Evolutionary conservation across 2,888 invertebrate genomes (phyloP).

Genomic region (Cheilosia scutellata): DNA sequence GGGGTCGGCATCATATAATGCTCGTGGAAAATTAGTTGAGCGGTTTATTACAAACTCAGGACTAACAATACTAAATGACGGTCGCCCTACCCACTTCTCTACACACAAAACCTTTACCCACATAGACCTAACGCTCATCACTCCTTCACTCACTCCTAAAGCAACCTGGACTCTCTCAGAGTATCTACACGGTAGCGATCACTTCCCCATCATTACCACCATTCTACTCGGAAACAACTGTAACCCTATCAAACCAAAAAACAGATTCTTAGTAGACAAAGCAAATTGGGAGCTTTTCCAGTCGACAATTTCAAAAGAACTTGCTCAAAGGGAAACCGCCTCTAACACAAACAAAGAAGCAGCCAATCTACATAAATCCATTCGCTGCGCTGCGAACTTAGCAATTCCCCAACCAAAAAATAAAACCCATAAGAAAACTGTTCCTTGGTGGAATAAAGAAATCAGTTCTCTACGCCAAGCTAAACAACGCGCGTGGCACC

Average conservation of each 20-base stretch:
- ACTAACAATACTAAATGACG: slow-evolving; percentile 3
- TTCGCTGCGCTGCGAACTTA: slow-evolving; percentile 13
- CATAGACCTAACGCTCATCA: too few relatives aligned
- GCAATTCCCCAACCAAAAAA: slow-evolving; percentile 19
- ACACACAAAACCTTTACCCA: too few relatives aligned
- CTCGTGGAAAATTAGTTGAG: slow-evolving; percentile 43
- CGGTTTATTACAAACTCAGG: slow-evolving; percentile 37
- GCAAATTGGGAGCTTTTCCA: slow-evolving; percentile 32
- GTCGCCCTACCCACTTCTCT: too few relatives aligned
- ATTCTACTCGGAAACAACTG: slow-evolving; percentile 16
- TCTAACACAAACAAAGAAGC: slow-evolving; percentile 17
- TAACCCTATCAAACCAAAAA: background rate
- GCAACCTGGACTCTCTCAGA: slow-evolving; percentile 24
- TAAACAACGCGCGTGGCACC: slow-evolving; percentile 6
- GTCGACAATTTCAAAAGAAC: slow-evolving; percentile 5
- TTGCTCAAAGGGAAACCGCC: background rate
- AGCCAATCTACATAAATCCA: background rate
- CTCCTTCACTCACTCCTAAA: slow-evolving; percentile 6
- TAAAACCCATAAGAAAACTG: slow-evolving; percentile 7
- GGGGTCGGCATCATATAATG: background rate
- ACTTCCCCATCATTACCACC: slow-evolving; percentile 25
- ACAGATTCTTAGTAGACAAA: slow-evolving; percentile 12
- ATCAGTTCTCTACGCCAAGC: background rate
- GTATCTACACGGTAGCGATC: slow-evolving; percentile 33
- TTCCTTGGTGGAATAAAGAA: slow-evolving; percentile 10